Conservation (phyloP, 2,113 vertebrate species). For the Ptilorrhoa leucosticta region DNA sequence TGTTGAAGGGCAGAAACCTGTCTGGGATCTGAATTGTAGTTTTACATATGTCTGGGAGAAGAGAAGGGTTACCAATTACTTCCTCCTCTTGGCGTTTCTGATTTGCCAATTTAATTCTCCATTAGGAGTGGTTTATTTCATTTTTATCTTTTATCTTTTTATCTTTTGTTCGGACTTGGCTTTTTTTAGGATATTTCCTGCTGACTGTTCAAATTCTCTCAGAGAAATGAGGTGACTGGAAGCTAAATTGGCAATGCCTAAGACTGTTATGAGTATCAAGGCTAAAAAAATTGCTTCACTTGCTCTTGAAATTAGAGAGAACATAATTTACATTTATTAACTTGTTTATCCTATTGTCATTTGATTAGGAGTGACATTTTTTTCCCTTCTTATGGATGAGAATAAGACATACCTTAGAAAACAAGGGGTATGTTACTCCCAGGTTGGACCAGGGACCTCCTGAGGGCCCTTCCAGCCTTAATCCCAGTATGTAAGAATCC, state of each 20-base stretch:
- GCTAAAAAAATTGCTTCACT: not conserved
- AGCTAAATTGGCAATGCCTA: not conserved
- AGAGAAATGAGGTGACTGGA: not conserved
- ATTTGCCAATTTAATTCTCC: not conserved
- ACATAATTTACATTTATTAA: not conserved
- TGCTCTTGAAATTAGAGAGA: not conserved
- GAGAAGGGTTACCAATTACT: not conserved
- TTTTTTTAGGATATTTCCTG: not conserved
- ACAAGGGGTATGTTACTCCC: accelerated
- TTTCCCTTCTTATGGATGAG: not conserved
- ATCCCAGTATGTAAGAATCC: not conserved
- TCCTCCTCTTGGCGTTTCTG: not conserved
- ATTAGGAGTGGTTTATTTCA: not conserved
- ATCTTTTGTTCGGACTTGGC: not conserved
- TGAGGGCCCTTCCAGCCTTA: not conserved
- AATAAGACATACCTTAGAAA: not conserved
- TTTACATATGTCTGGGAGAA: not conserved
- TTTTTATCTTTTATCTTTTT: not conserved
- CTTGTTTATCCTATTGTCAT: not conserved
- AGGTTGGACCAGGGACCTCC: not conserved
- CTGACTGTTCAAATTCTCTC: not conserved
- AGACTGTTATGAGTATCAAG: not conserved
- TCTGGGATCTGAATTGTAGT: not conserved
- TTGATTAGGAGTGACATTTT: not conserved
- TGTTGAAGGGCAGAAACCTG: not conserved